A percentile compares a stretch with the other conserved stretches of the same genome.
Evolutionary conservation across 2,888 invertebrate genomes (phyloP).

Genomic region (Eupithecia exiguata): DNA sequence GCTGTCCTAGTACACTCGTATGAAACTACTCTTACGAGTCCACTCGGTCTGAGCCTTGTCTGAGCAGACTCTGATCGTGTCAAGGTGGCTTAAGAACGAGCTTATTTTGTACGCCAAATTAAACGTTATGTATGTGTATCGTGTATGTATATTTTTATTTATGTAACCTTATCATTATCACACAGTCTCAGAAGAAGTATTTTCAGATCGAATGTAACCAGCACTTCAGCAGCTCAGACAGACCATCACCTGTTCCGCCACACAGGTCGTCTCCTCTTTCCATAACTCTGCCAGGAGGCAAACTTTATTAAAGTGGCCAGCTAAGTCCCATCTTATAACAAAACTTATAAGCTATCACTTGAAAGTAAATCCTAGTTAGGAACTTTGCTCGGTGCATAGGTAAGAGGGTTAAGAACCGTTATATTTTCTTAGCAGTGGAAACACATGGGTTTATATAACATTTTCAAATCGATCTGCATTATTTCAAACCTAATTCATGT

Average conservation of each 20-base stretch:
- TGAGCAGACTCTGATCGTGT: no score
- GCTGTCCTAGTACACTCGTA: neutral
- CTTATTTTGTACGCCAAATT: no score
- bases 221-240: neutral
- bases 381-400: constrained; percentile 41
- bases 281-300: neutral
- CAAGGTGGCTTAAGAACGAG: no score
- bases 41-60: neutral
- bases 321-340: constrained; percentile 21
- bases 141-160: no score
- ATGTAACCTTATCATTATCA: neutral
- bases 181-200: neutral
- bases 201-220: neutral
- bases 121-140: no score
- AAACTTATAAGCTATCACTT: constrained; percentile 41
- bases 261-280: neutral
- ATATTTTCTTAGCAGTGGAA: constrained; percentile 34
- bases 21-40: neutral
- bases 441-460: constrained; percentile 13
- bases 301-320: neutral
- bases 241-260: neutral
- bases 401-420: constrained; percentile 41
- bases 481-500: no score
- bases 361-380: constrained; percentile 44
- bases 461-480: neutral